These are phyloP conservation scores for Pterois miles DNA, from an alignment of 2,797 vertebrate species.

Conservation along the genomic window DNA sequence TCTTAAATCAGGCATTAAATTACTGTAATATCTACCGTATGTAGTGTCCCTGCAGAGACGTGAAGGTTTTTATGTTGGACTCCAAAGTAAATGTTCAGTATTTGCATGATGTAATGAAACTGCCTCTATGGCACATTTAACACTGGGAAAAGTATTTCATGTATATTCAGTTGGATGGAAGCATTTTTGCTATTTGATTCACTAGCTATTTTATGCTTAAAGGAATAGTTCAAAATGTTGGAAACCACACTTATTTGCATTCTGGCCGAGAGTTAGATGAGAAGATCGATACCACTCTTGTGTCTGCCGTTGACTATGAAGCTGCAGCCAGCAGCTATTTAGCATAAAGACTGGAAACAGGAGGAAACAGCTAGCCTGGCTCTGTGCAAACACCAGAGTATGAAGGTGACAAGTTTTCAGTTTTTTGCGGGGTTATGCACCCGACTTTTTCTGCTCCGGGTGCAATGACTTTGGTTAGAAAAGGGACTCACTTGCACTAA, in stretches of 20 bases:
- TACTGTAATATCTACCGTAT: too few species aligned
- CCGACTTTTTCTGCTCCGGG: not conserved
- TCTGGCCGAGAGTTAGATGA: not conserved
- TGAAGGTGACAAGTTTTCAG: not conserved
- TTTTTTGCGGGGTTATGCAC: too few species aligned
- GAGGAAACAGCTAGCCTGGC: not conserved
- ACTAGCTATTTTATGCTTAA: not conserved
- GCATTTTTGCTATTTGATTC: not conserved
- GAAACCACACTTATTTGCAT: not conserved
- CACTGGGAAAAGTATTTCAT: not conserved
- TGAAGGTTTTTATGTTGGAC: not conserved
- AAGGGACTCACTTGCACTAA: too few species aligned
- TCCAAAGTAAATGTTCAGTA: not conserved
- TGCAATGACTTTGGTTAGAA: not conserved
- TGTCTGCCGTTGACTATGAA: not conserved
- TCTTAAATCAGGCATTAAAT: not conserved
- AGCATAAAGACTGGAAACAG: not conserved
- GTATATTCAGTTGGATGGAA: not conserved
- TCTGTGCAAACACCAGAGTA: not conserved
- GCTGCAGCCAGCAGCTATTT: not conserved
- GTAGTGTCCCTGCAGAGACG: too few species aligned
- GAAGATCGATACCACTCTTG: not conserved
- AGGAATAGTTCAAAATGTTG: not conserved
- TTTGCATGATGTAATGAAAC: not conserved
- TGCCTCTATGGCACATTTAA: not conserved